Base-by-base conservation (phyloP, 2,888 invertebrate species). In the Microplitis manilae region DNA sequence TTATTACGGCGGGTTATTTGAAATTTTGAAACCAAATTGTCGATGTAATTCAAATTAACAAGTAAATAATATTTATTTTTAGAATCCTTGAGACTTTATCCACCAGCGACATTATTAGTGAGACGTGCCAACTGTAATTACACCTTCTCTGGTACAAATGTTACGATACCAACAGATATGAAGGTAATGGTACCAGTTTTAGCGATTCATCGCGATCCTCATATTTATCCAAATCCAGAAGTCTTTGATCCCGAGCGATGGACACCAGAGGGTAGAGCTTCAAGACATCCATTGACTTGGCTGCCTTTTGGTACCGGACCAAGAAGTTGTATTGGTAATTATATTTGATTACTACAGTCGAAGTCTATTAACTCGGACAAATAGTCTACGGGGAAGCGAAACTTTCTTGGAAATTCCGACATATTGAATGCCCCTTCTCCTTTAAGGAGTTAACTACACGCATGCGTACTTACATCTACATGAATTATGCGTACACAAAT, bases 81-180 rank as follows among this genome's bases (percentile, higher is more conserved):
- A 90, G 91, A 92, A 84, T 90, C 91, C 0, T 81, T 92, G 20
- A 85, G 91, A 20, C 87, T 89, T 68, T 90, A 90, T 84, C 91
- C 91, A 69, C 89, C 90, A 4, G 85, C 87, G 0, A 80, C 86
- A 7, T 71, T 83, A 6, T 78, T 90, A 15, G 86, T 86, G 59
- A 85, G 91, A 78, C 62, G 73, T n/a, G 61, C 39, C 5, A 50
- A 50, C 4, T 30, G 41, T 38, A n/a, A n/a, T 9, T 77, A 77
- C 40, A 79, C 79, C 8, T 81, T 81, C 50, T 20, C 73, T 6
- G 75, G 38, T 0, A 71, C 64, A 1, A 72, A 76, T 59, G 30
- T 80, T 6, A 76, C 73, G 6, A 80, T 81, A 30, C 77, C 75
- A 13, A 75, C 74, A 30, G 76, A 77, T 5, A 76, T 75, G 9